phyloP scores from a whole-genome alignment of 2,113 vertebrate genomes.

The Blennius ocellaris region DNA sequence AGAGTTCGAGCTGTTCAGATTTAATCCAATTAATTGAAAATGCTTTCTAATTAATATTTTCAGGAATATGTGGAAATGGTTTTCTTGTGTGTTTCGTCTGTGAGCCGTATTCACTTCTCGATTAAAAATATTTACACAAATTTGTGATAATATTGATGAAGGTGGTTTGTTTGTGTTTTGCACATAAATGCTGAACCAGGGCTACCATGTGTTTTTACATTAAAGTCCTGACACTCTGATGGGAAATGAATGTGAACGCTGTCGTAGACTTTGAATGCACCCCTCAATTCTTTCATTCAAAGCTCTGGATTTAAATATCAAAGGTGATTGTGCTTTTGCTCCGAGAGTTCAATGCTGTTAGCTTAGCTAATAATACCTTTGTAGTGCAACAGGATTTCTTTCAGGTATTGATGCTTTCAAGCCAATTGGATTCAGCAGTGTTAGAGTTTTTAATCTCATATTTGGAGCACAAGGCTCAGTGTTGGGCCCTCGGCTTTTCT shows the following conservation, averaged over 20 bases:
- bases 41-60: too few species aligned
- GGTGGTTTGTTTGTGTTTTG: background rate
- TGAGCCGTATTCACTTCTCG: background rate
- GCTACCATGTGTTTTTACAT: slow-evolving; percentile 34
- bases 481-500: too few species aligned
- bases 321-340: slow-evolving; percentile 65
- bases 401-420: slow-evolving; percentile 56
- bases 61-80: too few species aligned
- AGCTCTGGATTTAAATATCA: slow-evolving; percentile 80
- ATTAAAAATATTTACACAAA: background rate
- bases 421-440: slow-evolving; percentile 35
- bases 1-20: too few species aligned
- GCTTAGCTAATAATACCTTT: slow-evolving; percentile 66
- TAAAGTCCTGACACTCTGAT: slow-evolving; percentile 51
- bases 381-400: slow-evolving; percentile 65
- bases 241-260: slow-evolving; percentile 37
- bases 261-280: slow-evolving; percentile 50
- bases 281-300: slow-evolving; percentile 53
- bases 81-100: too few species aligned
- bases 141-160: background rate
- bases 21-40: too few species aligned
- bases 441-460: too few species aligned
- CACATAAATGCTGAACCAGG: slow-evolving; percentile 15
- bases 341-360: slow-evolving; percentile 60
- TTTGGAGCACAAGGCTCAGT: too few species aligned